A percentile compares a stretch with the other conserved stretches of the same genome.
These are phyloP conservation scores for Notothenia coriiceps DNA, from an alignment of 2,113 vertebrate species.

Conservation along the genomic window DNA sequence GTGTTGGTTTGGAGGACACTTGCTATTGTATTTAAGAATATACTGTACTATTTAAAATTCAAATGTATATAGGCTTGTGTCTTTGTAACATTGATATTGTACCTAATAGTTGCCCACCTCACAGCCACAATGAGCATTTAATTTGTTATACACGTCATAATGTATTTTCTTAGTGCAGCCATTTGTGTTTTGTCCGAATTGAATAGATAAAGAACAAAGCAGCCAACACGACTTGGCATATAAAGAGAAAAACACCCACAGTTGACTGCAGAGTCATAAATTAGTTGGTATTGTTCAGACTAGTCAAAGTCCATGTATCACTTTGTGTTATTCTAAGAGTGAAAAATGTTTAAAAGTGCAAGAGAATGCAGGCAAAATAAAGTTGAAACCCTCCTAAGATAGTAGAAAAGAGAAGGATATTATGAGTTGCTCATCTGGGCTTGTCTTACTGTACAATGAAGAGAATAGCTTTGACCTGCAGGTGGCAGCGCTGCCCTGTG, in stretches of 20 bases:
- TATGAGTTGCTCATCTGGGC: neutral
- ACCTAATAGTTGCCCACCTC: neutral
- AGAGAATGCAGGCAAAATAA: neutral
- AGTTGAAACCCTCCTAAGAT: neutral
- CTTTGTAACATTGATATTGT: neutral
- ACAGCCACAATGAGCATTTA: too few relatives aligned
- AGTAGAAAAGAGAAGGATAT: neutral
- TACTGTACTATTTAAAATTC: neutral
- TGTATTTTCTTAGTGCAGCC: neutral
- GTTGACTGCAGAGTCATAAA: neutral
- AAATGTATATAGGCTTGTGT: neutral
- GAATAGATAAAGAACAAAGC: too few relatives aligned
- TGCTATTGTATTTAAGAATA: neutral
- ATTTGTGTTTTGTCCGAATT: neutral
- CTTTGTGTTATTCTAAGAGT: neutral
- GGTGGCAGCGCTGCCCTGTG: slow-evolving; percentile 69
- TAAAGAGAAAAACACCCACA: too few relatives aligned
- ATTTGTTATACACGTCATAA: too few relatives aligned
- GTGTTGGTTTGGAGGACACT: neutral
- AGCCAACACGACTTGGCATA: too few relatives aligned
- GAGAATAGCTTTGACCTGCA: slow-evolving; percentile 32
- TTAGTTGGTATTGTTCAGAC: neutral
- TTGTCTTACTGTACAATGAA: neutral
- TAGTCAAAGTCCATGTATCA: neutral
- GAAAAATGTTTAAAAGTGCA: neutral